These are phyloP conservation scores for Ruditapes philippinarum DNA, from an alignment of 1,140 invertebrate genomes.

Conservation along the genomic window DNA sequence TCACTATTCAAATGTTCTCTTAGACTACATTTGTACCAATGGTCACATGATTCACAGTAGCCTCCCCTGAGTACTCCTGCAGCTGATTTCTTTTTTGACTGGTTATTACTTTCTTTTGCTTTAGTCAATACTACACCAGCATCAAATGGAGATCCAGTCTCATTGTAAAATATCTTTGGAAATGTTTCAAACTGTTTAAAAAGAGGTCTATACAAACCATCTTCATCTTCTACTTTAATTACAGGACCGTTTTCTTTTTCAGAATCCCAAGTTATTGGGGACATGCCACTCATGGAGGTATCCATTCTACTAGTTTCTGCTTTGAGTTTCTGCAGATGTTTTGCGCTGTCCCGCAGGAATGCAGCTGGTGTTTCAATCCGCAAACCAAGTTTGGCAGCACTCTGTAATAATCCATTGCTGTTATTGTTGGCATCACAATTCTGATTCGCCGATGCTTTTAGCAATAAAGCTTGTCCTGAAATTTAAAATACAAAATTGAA, in stretches of 20 bases:
- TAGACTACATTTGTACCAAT: constrained; percentile 75
- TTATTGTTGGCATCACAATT: not conserved
- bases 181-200: constrained; percentile 72
- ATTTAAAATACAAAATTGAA: too few relatives aligned
- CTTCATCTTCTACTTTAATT: constrained; percentile 73
- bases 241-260: constrained; percentile 68
- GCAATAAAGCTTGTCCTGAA: constrained; percentile 73
- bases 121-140: constrained; percentile 68
- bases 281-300: constrained; percentile 66
- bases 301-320: constrained; percentile 7
- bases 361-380: constrained; percentile 61
- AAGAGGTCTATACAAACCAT: constrained; percentile 69
- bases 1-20: constrained; percentile 74
- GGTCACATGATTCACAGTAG: constrained; percentile 78
- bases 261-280: constrained; percentile 72
- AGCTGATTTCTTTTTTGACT: constrained; percentile 59
- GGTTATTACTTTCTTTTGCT: constrained; percentile 62
- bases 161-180: constrained; percentile 63
- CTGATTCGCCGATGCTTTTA: constrained; percentile 70
- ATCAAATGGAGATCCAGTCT: constrained; percentile 75
- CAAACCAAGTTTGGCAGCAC: constrained; percentile 70
- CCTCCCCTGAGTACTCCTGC: constrained; percentile 65
- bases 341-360: constrained; percentile 67
- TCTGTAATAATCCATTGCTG: constrained; percentile 66
- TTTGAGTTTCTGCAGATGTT: constrained; percentile 56